Percentiles rank a stretch among this genome's conserved stretches.
These are phyloP conservation scores for Linnaemya vulpina DNA, from an alignment of 2,888 invertebrate species.

Conservation along the genomic window DNA sequence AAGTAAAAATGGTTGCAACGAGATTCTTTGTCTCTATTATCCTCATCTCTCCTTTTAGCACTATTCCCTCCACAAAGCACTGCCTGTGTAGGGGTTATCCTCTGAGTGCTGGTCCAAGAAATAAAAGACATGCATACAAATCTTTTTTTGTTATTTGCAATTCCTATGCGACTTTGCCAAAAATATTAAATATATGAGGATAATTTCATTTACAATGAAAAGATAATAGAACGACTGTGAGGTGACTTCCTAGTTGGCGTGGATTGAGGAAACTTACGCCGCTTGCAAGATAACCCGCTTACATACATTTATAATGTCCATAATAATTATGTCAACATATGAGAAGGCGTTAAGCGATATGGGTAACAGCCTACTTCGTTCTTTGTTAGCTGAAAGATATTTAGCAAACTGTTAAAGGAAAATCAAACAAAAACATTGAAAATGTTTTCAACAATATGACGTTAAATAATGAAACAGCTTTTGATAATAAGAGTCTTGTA, in stretches of 20 bases:
- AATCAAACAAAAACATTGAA: constrained; percentile 27
- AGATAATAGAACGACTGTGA: background rate
- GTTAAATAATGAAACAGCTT: constrained; percentile 52
- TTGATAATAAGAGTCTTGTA: background rate
- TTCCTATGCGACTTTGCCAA: no score
- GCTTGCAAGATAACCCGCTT: background rate
- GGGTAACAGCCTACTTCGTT: constrained; percentile 4
- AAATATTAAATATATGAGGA: no score
- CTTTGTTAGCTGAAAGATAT: constrained; percentile 1
- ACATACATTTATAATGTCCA: background rate
- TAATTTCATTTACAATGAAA: no score
- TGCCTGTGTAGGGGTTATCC: no score
- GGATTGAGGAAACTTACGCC: no score
- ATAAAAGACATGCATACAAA: no score
- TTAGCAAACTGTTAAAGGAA: constrained; percentile 12
- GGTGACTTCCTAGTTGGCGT: background rate
- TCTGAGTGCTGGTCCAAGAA: no score
- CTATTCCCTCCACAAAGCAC: no score
- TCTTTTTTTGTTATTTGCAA: no score
- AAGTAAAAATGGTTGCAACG: no score
- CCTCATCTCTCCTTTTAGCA: no score
- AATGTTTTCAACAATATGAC: constrained; percentile 24
- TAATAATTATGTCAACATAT: constrained; percentile 22
- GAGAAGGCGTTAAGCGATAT: background rate
- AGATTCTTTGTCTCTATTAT: no score